Conservation (phyloP, 1,140 invertebrate genomes). For the Teleogryllus occipitalis region DNA sequence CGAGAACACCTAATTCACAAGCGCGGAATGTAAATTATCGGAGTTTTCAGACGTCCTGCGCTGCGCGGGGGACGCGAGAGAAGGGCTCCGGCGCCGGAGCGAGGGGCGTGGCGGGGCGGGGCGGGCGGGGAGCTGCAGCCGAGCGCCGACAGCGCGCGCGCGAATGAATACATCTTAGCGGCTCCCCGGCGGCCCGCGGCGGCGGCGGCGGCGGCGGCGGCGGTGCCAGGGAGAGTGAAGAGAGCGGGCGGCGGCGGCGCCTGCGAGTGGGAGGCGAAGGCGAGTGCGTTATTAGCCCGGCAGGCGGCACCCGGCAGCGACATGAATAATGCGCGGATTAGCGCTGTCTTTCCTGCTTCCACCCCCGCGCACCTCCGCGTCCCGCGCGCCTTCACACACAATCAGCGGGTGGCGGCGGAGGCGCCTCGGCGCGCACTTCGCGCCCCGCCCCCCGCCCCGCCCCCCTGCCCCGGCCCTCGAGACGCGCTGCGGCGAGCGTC, state of each 20-base stretch:
- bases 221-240: not conserved
- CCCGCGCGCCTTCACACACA: conserved; percentile 7
- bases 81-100: not conserved
- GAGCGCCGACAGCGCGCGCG: too few species aligned
- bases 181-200: too few species aligned
- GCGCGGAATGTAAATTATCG: conserved; percentile 24
- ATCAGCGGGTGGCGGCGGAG: not conserved
- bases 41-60: conserved; percentile 16
- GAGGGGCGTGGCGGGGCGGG: conserved; percentile 6
- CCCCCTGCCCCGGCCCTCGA: not conserved
- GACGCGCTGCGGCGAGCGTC: not conserved
- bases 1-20: conserved; percentile 19
- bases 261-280: not conserved
- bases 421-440: too few species aligned
- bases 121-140: conserved; percentile 9
- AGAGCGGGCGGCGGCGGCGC: not conserved
- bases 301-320: conserved; percentile 13
- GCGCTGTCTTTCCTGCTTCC: conserved; percentile 13
- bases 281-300: conserved; percentile 18
- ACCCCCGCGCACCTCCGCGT: not conserved
- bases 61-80: not conserved
- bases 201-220: not conserved
- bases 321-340: conserved; percentile 21
- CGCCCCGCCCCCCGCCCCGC: too few species aligned
- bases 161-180: too few species aligned